These are phyloP conservation scores for Ara ararauna DNA, from an alignment of 2,797 vertebrate genomes.

Conservation along the genomic window DNA sequence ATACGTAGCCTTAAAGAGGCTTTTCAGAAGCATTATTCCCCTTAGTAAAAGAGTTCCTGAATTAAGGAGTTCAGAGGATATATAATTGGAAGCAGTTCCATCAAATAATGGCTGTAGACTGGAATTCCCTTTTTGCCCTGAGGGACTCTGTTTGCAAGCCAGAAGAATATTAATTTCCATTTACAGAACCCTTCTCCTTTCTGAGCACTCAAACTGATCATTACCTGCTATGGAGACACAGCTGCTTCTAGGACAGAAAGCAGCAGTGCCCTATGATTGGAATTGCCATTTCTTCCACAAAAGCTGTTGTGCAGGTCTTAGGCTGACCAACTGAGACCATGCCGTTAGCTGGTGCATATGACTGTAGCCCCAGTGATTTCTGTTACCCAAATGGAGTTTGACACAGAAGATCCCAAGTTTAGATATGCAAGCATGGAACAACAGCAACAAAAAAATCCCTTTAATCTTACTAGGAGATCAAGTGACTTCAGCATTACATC, in stretches of 20 bases:
- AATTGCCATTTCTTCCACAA: background rate
- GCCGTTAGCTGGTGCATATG: background rate
- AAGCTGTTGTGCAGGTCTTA: background rate
- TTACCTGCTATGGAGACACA: background rate
- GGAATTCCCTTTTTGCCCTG: constrained; percentile 19
- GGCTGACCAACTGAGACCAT: background rate
- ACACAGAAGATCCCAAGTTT: background rate
- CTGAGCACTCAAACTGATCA: background rate
- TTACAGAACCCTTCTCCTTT: background rate
- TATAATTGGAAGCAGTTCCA: constrained; percentile 21
- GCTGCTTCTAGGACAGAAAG: background rate
- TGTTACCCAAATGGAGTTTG: constrained; percentile 2
- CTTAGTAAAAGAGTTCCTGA: background rate
- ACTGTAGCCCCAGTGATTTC: background rate
- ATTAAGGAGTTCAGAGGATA: constrained; percentile 20
- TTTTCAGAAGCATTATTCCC: constrained; percentile 2
- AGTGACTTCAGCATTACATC: background rate
- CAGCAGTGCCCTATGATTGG: background rate
- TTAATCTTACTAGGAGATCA: background rate
- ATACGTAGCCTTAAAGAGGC: background rate
- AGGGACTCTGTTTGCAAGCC: background rate
- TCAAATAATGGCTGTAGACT: constrained; percentile 1
- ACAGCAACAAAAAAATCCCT: background rate
- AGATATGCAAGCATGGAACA: background rate
- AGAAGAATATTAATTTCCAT: background rate